Conservation (phyloP, 2,888 invertebrate genomes). For the Pherbina coryleti region DNA sequence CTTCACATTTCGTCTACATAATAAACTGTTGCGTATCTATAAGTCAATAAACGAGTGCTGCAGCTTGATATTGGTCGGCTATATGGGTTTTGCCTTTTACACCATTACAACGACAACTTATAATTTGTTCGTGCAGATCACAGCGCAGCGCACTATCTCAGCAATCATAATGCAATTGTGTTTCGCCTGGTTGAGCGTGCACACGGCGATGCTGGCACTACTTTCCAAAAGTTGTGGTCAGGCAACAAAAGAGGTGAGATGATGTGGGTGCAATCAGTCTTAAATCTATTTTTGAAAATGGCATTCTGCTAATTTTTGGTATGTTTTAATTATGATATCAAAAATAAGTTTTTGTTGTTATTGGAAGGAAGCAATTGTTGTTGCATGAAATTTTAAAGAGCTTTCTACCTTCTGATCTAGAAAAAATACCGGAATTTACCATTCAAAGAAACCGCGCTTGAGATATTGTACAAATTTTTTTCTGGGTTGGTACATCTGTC, state of each 20-base stretch:
- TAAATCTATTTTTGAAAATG: too few relatives aligned
- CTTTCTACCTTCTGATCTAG: too few relatives aligned
- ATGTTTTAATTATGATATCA: too few relatives aligned
- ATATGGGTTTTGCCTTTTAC: constrained; percentile 66
- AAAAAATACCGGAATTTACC: too few relatives aligned
- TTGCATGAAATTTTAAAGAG: too few relatives aligned
- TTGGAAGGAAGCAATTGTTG: too few relatives aligned
- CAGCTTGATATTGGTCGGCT: constrained; percentile 62
- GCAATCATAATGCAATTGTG: constrained; percentile 57
- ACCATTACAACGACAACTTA: constrained; percentile 66
- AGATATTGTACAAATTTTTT: too few relatives aligned
- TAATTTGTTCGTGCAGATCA: constrained; percentile 65
- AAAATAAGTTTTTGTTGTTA: too few relatives aligned
- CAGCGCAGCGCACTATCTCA: constrained; percentile 56
- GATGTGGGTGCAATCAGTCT: background rate
- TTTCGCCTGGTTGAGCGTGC: constrained; percentile 57
- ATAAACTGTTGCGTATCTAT: constrained; percentile 60
- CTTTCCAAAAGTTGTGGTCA: constrained; percentile 60
- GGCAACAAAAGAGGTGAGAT: constrained; percentile 61
- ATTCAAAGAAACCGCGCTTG: too few relatives aligned
- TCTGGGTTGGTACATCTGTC: too few relatives aligned
- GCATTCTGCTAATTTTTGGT: too few relatives aligned
- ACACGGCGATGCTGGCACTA: constrained; percentile 57
- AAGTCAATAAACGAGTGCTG: constrained; percentile 63
- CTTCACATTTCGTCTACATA: constrained; percentile 64